Evolutionary conservation across 1,140 invertebrate species (phyloP).

Genomic region (Pogonognathellus flavescens): DNA sequence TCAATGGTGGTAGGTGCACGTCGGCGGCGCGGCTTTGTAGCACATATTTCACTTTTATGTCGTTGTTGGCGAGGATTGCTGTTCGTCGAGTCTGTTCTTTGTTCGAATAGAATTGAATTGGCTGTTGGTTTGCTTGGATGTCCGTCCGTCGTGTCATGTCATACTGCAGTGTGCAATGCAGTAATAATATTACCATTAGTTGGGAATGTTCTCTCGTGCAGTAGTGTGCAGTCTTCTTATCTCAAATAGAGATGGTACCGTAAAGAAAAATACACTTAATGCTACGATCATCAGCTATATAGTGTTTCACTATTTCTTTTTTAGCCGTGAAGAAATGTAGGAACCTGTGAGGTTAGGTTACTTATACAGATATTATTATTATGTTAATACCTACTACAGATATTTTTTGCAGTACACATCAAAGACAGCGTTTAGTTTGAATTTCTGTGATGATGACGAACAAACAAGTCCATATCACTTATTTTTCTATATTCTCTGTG

Average conservation of each 20-base stretch:
- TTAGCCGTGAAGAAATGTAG: no score
- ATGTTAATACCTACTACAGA: no score
- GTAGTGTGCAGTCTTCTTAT: neutral
- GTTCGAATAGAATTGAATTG: slow-evolving; percentile 15
- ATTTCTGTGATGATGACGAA: no score
- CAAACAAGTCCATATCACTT: neutral
- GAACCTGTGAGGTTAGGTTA: no score
- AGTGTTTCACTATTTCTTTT: no score
- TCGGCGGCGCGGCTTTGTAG: slow-evolving; percentile 24
- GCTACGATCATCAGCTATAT: no score
- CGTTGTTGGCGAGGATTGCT: neutral
- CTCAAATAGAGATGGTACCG: neutral
- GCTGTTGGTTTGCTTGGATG: slow-evolving; percentile 28
- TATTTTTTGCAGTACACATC: no score
- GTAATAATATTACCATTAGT: neutral
- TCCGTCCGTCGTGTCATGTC: slow-evolving; percentile 6
- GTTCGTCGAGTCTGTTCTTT: slow-evolving; percentile 22
- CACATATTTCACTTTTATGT: slow-evolving; percentile 45
- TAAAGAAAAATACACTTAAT: neutral
- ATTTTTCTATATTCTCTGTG: neutral
- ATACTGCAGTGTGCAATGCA: neutral
- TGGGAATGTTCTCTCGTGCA: neutral
- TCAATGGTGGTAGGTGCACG: slow-evolving; percentile 23
- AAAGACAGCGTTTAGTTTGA: no score
- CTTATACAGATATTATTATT: no score